Percentiles rank a stretch among this genome's conserved stretches.
These are phyloP conservation scores for Mythimna loreyi DNA, from an alignment of 2,888 invertebrate species.

Conservation along the genomic window DNA sequence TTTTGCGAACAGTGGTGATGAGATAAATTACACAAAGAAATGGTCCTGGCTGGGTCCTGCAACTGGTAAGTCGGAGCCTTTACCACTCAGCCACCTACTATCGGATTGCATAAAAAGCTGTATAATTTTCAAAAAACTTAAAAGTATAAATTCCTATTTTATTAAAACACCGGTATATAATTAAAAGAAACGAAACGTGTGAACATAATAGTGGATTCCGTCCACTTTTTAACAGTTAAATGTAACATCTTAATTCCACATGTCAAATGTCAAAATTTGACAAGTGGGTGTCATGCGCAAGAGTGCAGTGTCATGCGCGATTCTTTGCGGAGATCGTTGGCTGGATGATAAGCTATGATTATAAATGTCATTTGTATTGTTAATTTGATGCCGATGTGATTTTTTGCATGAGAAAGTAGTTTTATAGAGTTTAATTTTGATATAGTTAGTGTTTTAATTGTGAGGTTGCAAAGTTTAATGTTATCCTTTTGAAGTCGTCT, in stretches of 20 bases:
- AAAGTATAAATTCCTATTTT: conserved; percentile 55
- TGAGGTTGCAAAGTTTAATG: background rate
- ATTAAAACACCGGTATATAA: conserved; percentile 76
- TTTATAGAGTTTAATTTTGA: conserved; percentile 25
- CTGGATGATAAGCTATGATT: conserved; percentile 83
- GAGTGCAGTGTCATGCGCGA: conserved; percentile 80
- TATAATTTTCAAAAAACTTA: conserved; percentile 39
- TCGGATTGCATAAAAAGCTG: background rate
- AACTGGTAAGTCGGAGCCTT: too few species aligned
- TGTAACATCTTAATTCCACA: conserved; percentile 81
- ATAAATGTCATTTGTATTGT: conserved; percentile 80
- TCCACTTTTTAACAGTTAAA: conserved; percentile 78
- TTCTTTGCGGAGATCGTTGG: conserved; percentile 78
- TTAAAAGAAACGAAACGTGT: conserved; percentile 83
- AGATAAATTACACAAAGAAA: too few species aligned
- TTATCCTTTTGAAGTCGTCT: background rate
- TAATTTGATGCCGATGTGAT: conserved; percentile 67
- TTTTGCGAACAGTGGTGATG: too few species aligned
- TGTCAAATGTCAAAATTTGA: conserved; percentile 83
- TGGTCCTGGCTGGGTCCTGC: too few species aligned
- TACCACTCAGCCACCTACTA: too few species aligned
- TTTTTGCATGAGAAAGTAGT: conserved; percentile 64
- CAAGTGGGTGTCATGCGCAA: conserved; percentile 69
- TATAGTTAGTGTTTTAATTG: conserved; percentile 27
- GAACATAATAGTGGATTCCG: conserved; percentile 85